phyloP scores from a whole-genome alignment of 2,113 vertebrate genomes.

The Panthera tigris region DNA sequence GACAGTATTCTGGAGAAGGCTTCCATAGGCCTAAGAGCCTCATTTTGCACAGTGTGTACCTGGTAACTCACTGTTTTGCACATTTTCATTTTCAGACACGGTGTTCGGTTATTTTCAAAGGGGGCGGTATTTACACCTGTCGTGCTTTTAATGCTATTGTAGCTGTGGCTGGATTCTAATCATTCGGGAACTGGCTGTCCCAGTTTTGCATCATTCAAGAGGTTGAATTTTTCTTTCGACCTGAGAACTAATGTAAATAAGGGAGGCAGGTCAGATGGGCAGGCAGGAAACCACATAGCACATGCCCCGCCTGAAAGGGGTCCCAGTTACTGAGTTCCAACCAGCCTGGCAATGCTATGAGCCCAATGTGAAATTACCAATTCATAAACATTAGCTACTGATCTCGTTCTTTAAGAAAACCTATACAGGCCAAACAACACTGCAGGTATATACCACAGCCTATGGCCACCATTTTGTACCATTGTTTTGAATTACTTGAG shows the following conservation, averaged over 20 bases:
- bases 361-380: not conserved
- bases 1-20: not conserved
- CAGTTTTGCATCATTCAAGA: not conserved
- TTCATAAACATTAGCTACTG: not conserved
- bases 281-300: not conserved
- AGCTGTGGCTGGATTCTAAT: not conserved
- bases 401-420: not conserved
- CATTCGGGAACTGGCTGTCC: not conserved
- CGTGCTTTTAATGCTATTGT: not conserved
- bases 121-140: not conserved
- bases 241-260: not conserved
- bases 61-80: constrained; percentile 11
- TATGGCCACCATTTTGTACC: not conserved
- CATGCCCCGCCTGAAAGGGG: not conserved
- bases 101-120: not conserved
- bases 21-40: not conserved
- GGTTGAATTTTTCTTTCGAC: not conserved
- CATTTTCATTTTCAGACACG: constrained; percentile 25
- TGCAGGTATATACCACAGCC: accelerated
- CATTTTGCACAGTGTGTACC: constrained; percentile 29
- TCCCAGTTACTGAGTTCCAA: not conserved
- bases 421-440: not conserved
- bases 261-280: not conserved
- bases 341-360: not conserved
- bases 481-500: not conserved